Conservation (phyloP, 2,113 vertebrate species). For the Oncorhynchus masou region DNA sequence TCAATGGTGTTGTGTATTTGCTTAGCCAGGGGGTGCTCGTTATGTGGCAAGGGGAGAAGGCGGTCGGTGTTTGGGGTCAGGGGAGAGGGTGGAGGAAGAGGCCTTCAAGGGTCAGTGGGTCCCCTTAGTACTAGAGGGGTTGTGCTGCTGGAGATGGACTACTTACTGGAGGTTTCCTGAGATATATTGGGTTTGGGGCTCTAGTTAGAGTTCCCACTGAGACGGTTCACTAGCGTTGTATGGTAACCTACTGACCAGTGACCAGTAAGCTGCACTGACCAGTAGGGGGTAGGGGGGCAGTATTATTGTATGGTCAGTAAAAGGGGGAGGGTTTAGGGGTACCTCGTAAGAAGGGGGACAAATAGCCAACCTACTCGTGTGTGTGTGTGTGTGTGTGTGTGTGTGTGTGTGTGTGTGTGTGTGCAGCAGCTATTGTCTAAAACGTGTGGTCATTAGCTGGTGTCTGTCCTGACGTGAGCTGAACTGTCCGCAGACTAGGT, state of each 20-base stretch:
- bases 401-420: background rate
- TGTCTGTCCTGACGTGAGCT: background rate
- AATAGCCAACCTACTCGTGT: conserved; percentile 53
- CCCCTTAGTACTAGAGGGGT: conserved; percentile 33
- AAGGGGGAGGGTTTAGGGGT: conserved; percentile 32
- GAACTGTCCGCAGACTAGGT: background rate
- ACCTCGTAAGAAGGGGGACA: conserved; percentile 39
- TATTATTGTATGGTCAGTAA: conserved; percentile 37
- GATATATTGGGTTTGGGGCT: background rate
- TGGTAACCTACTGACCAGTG: too few relatives aligned
- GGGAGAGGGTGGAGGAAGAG: conserved; percentile 37
- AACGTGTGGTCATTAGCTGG: conserved; percentile 30
- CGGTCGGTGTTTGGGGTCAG: conserved; percentile 34
- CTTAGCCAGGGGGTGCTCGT: conserved; percentile 42
- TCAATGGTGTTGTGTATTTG: conserved; percentile 33
- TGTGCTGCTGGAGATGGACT: conserved; percentile 22
- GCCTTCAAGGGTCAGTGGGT: conserved; percentile 57
- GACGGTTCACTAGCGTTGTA: background rate
- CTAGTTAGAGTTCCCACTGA: background rate
- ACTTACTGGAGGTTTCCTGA: background rate
- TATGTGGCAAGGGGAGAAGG: conserved; percentile 27
- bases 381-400: conserved; percentile 4
- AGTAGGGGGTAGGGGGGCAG: conserved; percentile 29
- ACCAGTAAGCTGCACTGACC: background rate
- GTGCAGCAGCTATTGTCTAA: conserved; percentile 40